Evolutionary conservation across 2,888 invertebrate genomes (phyloP).

Genomic region (Frankliniella fusca): DNA sequence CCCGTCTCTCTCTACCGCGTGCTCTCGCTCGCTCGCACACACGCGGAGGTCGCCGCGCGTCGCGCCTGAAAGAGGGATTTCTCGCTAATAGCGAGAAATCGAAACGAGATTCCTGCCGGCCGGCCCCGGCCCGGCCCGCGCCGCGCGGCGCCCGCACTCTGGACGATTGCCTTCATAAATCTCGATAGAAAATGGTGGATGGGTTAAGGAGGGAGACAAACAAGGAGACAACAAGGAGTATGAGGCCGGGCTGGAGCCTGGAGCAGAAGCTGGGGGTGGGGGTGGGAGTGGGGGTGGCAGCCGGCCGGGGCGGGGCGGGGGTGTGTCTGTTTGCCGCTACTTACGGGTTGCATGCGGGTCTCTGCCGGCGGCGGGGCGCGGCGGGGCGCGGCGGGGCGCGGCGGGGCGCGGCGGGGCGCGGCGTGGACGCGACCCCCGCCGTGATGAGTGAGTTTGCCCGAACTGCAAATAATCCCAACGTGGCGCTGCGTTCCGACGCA

Average conservation of each 20-base stretch:
- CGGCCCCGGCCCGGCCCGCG: not conserved
- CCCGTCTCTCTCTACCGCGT: not conserved
- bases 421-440: not conserved
- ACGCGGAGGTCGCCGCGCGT: not conserved
- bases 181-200: conserved; percentile 16
- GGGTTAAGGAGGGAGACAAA: conserved; percentile 5
- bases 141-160: not conserved
- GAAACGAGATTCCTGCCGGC: conserved; percentile 3
- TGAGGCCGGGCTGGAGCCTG: too few species aligned
- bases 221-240: not conserved
- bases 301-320: too few species aligned
- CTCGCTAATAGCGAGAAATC: conserved; percentile 10
- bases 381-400: not conserved
- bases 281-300: too few species aligned
- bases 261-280: too few species aligned
- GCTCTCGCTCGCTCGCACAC: not conserved
- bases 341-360: conserved; percentile 10
- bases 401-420: not conserved
- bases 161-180: conserved; percentile 19
- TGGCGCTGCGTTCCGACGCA: too few species aligned
- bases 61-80: not conserved
- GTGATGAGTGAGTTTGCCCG: too few species aligned
- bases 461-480: too few species aligned
- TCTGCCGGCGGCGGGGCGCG: too few species aligned
- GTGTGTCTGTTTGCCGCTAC: not conserved